phyloP scores from a whole-genome alignment of 2,797 vertebrate genomes.

The Myiothlypis coronata region DNA sequence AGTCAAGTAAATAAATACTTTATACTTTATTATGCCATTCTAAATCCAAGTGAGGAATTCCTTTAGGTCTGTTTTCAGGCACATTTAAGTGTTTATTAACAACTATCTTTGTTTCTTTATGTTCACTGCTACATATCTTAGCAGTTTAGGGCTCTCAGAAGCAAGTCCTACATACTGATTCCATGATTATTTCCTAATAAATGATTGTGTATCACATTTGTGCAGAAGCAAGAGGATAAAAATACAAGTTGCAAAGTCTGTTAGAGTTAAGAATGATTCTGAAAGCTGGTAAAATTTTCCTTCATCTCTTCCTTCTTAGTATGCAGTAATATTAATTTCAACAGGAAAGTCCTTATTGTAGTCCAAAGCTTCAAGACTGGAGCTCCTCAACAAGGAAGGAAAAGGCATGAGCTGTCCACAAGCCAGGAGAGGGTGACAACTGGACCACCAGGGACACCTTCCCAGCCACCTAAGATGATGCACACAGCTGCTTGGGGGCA shows the following conservation, averaged over 20 bases:
- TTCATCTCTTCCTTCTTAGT: background rate
- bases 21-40: background rate
- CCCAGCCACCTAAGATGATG: background rate
- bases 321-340: background rate
- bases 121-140: background rate
- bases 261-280: background rate
- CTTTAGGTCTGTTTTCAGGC: background rate
- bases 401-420: rapidly evolving
- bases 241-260: background rate
- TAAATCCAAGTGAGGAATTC: background rate
- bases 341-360: background rate
- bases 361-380: background rate
- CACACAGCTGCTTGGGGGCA: background rate
- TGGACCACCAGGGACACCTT: background rate
- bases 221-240: background rate
- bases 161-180: background rate
- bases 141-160: background rate
- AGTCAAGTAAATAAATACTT: background rate
- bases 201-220: background rate
- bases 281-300: background rate
- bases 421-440: rapidly evolving
- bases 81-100: background rate
- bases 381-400: background rate
- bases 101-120: background rate
- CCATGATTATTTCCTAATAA: background rate